phyloP scores from a whole-genome alignment of 2,113 vertebrate species.

The Melanocharis versteri region DNA sequence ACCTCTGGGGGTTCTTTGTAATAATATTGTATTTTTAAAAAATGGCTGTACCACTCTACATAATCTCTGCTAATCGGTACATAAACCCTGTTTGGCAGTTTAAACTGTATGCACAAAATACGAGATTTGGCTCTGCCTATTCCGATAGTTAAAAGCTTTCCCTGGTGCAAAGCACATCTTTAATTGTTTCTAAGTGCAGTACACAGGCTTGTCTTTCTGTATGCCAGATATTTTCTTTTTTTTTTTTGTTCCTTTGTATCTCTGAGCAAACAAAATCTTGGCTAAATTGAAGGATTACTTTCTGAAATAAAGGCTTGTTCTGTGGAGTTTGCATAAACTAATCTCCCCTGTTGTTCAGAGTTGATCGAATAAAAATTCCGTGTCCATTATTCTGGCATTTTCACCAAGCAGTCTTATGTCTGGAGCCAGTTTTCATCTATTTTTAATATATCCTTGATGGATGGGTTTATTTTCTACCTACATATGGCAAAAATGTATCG shows the following conservation, averaged over 20 bases:
- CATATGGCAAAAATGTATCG: not conserved
- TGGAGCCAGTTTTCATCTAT: slow-evolving; percentile 49
- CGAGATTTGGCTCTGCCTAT: slow-evolving; percentile 7
- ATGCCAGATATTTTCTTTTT: not conserved
- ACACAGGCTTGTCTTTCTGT: slow-evolving; percentile 12
- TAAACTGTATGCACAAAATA: slow-evolving; percentile 31
- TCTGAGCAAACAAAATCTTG: slow-evolving; percentile 56
- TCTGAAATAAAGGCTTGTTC: slow-evolving; percentile 51
- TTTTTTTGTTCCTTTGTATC: not conserved
- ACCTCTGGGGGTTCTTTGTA: slow-evolving; percentile 65
- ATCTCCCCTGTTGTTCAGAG: slow-evolving; percentile 38
- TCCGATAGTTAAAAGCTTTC: slow-evolving; percentile 35
- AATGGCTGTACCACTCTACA: slow-evolving; percentile 45
- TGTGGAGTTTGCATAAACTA: slow-evolving; percentile 53
- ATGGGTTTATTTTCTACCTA: slow-evolving; percentile 52
- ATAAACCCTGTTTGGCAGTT: slow-evolving; percentile 63
- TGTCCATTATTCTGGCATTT: slow-evolving; percentile 36
- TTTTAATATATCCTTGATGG: slow-evolving; percentile 48
- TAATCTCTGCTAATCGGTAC: slow-evolving; percentile 55
- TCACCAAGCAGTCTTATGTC: slow-evolving; percentile 42
- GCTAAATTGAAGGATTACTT: slow-evolving; percentile 60
- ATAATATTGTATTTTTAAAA: slow-evolving; percentile 65
- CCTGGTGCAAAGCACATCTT: not conserved
- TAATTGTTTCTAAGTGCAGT: slow-evolving; percentile 36
- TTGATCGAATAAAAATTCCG: slow-evolving; percentile 35